A percentile compares a stretch with the other conserved stretches of the same genome.
Evolutionary conservation across 2,797 vertebrate genomes (phyloP).

Genomic region (Pseudopleuronectes americanus): DNA sequence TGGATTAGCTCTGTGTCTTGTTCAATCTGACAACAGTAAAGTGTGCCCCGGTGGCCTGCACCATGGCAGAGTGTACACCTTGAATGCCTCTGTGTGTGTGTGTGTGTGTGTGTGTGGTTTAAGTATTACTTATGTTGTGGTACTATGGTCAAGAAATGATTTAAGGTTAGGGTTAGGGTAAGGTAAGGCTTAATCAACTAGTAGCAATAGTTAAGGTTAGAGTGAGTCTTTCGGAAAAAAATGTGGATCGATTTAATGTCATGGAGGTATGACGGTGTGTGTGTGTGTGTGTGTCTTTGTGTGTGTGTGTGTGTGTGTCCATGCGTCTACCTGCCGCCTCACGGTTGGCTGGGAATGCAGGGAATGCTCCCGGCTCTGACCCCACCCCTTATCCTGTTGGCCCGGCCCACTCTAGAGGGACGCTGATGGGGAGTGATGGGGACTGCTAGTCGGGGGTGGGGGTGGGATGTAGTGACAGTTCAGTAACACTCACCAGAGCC

Average conservation of each 20-base stretch:
- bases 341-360: slow-evolving; percentile 80
- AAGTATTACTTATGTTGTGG: too few species aligned
- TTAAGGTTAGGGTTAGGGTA: too few species aligned
- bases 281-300: slow-evolving; percentile 10
- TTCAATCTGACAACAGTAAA: slow-evolving; percentile 82
- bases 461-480: slow-evolving; percentile 85
- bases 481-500: slow-evolving; percentile 95
- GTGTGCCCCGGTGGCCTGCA: slow-evolving; percentile 69
- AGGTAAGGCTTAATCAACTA: too few species aligned
- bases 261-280: not conserved
- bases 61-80: slow-evolving; percentile 44
- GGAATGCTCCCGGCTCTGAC: slow-evolving; percentile 83
- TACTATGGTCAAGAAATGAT: too few species aligned
- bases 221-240: too few species aligned
- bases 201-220: too few species aligned
- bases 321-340: slow-evolving; percentile 64
- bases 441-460: not conserved
- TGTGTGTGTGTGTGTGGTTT: not conserved
- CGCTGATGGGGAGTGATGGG: slow-evolving; percentile 63
- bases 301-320: slow-evolving; percentile 17
- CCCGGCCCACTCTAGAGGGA: slow-evolving; percentile 64
- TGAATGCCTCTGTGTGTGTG: not conserved
- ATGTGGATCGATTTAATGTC: too few species aligned
- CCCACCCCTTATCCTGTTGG: slow-evolving; percentile 57
- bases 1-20: slow-evolving; percentile 79